Evolutionary conservation across 1,140 invertebrate genomes (phyloP).

Genomic region (Drosophila dunni): DNA sequence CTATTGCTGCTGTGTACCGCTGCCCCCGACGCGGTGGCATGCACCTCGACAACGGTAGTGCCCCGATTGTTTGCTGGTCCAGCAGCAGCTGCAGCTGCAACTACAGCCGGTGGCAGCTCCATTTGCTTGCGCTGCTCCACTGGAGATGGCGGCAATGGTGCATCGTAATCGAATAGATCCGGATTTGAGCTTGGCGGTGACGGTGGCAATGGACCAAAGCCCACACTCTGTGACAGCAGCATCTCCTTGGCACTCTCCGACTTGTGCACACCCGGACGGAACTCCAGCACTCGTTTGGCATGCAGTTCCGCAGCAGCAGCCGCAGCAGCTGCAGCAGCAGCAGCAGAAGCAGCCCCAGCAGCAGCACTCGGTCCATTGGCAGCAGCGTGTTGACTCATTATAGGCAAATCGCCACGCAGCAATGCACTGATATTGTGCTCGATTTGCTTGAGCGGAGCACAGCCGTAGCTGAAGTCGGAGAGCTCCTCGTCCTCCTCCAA

Average conservation of each 20-base stretch:
- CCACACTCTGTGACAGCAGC: conserved; percentile 85
- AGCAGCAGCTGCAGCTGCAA: conserved; percentile 11
- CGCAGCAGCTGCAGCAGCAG: conserved; percentile 31
- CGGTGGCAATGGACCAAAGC: conserved; percentile 83
- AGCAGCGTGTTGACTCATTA: conserved; percentile 67
- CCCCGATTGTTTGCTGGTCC: conserved; percentile 57
- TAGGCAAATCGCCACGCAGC: conserved; percentile 85
- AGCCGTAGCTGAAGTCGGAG: conserved; percentile 84
- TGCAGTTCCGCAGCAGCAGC: conserved; percentile 64
- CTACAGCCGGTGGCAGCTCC: conserved; percentile 89
- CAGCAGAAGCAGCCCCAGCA: conserved; percentile 5
- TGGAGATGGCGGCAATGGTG: conserved; percentile 93
- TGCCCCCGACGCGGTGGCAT: conserved; percentile 70
- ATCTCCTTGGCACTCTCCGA: conserved; percentile 89
- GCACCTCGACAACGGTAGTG: conserved; percentile 72
- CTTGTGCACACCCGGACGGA: conserved; percentile 87
- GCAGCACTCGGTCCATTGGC: conserved; percentile 20
- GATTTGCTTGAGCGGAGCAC: conserved; percentile 86
- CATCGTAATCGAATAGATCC: conserved; percentile 84
- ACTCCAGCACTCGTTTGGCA: conserved; percentile 77
- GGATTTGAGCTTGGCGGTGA: conserved; percentile 81
- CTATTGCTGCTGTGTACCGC: conserved; percentile 67
- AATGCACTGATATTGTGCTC: conserved; percentile 88
- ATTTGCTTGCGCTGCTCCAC: conserved; percentile 63
- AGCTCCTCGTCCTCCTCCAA: conserved; percentile 88